Base-by-base conservation (phyloP, 2,113 vertebrate genomes). In the Grantiella picta region DNA sequence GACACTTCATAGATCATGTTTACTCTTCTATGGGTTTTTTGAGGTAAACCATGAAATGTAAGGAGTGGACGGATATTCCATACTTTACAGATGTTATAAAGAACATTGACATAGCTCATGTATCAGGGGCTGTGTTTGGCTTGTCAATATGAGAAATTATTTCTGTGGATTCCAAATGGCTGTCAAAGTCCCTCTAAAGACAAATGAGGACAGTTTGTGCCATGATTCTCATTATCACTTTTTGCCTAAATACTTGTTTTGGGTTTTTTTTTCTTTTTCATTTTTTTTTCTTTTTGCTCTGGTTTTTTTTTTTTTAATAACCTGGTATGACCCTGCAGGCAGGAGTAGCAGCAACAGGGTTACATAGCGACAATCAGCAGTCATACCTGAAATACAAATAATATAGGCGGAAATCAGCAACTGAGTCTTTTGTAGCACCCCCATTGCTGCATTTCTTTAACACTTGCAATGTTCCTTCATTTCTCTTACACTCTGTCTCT, bases 131-230 rank as follows among this genome's bases (percentile, higher is more conserved):
- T 17, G 27, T 1, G 1, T 88, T 82, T 90, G 50, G 27, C 49
- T 72, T 64, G 21, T 72, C 82, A 91, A 20, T 10, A 15, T 57
- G 38, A 77, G 50, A 95, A 92, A 87, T 82, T 73, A 42, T 75
- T 73, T 71, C 28, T 68, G 19, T 68, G 44, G 3, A 6, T 95
- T 57, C 13, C 87, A 96, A 89, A 81, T 33, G 5, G 4, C 12
- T 82, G 36, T 42, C 49, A 49, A 72, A 85, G 52, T 82, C 42
- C 10, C 33, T 33, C n/a, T 82, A 69, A 85, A 73, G 45, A 29
- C 28, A 72, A 64, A 82, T 15, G 36, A 94, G 44, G 10, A 45
- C 5, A 56, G 23, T 90, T 91, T 78, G 86, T 89, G 23, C 9
- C 23, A n/a, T 79, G n/a, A 68, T 38, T 60, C 15, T 65, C 22